A percentile compares a stretch with the other conserved stretches of the same genome.
Evolutionary conservation across 1,140 invertebrate genomes (phyloP).

Genomic region (Leptinotarsa texana): DNA sequence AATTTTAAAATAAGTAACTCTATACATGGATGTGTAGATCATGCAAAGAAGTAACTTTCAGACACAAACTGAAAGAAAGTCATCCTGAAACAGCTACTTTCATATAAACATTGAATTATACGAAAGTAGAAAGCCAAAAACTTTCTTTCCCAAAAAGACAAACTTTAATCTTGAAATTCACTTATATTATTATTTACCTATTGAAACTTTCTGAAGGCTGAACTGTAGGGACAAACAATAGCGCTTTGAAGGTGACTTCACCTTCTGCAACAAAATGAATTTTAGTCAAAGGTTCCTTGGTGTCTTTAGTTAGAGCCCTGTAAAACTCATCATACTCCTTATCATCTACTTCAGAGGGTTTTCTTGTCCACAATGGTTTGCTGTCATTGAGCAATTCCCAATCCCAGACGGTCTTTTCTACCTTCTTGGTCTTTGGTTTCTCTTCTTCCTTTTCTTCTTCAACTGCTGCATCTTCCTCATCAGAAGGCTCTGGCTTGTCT

Average conservation of each 20-base stretch:
- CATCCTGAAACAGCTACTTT: no score
- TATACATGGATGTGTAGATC: no score
- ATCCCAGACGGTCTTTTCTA: constrained; percentile 96
- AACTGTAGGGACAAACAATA: constrained; percentile 88
- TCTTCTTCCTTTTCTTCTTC: constrained; percentile 76
- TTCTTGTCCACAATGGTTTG: constrained; percentile 97
- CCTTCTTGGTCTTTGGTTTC: constrained; percentile 87
- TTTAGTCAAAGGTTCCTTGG: constrained; percentile 81
- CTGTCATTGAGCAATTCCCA: constrained; percentile 96
- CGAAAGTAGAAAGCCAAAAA: no score
- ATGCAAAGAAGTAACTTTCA: no score
- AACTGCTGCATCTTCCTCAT: constrained; percentile 56
- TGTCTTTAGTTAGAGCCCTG: constrained; percentile 90
- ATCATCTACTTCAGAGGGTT: constrained; percentile 82
- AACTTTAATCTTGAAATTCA: not conserved
- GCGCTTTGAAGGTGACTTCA: constrained; percentile 97
- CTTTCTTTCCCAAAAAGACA: no score
- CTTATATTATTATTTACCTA: constrained; percentile 46
- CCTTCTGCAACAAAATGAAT: constrained; percentile 98
- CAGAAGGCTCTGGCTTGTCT: constrained; percentile 50
- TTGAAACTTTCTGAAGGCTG: constrained; percentile 94
- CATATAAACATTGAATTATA: no score
- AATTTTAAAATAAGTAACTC: no score
- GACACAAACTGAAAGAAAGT: no score
- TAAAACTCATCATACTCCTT: constrained; percentile 95